Base-by-base conservation (phyloP, 2,888 invertebrate genomes). In the Melieria crassipennis region DNA sequence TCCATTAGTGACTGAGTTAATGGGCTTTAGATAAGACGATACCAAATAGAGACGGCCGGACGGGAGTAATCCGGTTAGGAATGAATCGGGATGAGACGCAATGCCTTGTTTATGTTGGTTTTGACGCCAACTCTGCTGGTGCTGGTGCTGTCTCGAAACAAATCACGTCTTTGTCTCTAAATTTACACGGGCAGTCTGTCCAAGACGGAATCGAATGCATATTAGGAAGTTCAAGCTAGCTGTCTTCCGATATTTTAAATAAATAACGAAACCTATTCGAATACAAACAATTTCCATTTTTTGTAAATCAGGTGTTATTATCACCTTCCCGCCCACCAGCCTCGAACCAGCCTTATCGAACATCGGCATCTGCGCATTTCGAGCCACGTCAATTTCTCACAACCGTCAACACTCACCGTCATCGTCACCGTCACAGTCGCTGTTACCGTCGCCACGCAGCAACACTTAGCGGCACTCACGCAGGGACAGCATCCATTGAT, bases 1-100 rank as follows among this genome's bases (percentile, higher is more conserved):
- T 85, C 85, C 85, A 85, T 85, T 85, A 85, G 85, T 84, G 84
- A 83, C 85, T 84, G 80, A 84, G 83, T 84, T 85, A 85, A 84
- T 85, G 85, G 81, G 79, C 78, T 74, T 74, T 74, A 72, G 74
- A 74, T 74, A 74, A 72, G 63, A 65, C 61, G 60, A 45, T 67
- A 67, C 61, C 58, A 67, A 67, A 67, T 60, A 67, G 60, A 60
- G 60, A 52, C 16, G 43, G 52, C 64, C 43, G 13, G 6, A 58
- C 60, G 48, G n/a, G 48, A 52, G 60, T 67, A 67, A 67, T 67
- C 67, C 67, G 67, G 67, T 67, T 67, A 67, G 61, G 60, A 67
- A 67, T 60, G 67, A 67, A 58, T 45, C 5, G 16, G 67, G 13
- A 61, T 52, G 48, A 58, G 60, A 67, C 52, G 60, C 50, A 67